These are phyloP conservation scores for Morinoia aosen DNA, from an alignment of 2,888 invertebrate genomes.

Conservation along the genomic window DNA sequence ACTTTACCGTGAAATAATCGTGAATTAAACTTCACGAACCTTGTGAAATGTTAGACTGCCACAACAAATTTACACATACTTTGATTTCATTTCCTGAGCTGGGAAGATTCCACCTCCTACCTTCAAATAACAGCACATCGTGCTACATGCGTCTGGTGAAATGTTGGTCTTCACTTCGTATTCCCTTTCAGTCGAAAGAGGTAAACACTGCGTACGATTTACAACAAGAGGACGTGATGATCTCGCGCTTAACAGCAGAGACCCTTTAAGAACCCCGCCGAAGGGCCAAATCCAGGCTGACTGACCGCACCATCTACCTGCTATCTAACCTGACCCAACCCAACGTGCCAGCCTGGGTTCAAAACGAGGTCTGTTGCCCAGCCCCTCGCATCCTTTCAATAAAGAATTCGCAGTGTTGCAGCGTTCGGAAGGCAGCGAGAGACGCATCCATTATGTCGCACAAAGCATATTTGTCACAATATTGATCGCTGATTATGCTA, in stretches of 20 bases:
- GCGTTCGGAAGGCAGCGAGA: not conserved
- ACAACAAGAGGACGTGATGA: not conserved
- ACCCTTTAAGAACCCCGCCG: not conserved
- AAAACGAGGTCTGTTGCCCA: not conserved
- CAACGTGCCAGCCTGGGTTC: not conserved
- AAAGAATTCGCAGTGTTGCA: not conserved
- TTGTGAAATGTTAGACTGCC: no score
- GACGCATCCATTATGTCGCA: not conserved
- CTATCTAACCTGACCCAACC: constrained; percentile 4
- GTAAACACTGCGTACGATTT: not conserved
- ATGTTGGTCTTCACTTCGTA: not conserved
- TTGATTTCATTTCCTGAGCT: no score
- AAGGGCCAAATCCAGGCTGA: not conserved
- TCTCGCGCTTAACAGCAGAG: not conserved
- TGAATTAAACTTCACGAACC: no score
- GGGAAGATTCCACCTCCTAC: not conserved
- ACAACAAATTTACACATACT: no score
- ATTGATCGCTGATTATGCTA: not conserved
- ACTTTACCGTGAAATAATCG: no score
- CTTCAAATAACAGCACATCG: not conserved
- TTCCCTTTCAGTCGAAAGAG: not conserved
- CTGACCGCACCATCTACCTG: not conserved
- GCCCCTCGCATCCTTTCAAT: not conserved
- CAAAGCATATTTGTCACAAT: not conserved
- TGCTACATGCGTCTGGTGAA: not conserved